Conservation (phyloP, 2,888 invertebrate genomes). For the Lycocerus yunnanus region DNA sequence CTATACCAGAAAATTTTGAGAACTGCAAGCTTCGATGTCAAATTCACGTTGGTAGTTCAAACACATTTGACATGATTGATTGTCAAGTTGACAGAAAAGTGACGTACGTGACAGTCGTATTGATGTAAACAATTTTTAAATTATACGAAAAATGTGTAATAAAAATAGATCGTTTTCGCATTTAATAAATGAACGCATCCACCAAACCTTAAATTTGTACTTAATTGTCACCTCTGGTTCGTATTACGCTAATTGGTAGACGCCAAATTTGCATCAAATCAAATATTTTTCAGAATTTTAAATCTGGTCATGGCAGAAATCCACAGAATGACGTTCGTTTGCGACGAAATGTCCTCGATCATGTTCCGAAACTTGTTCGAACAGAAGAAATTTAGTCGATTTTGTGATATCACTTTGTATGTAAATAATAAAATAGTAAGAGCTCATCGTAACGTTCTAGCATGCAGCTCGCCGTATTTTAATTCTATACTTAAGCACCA, state of each 20-base stretch:
- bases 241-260: neutral
- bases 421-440: constrained; percentile 63
- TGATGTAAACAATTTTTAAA: neutral
- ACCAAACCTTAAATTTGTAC: neutral
- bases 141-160: neutral
- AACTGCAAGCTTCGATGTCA: neutral
- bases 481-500: constrained; percentile 63
- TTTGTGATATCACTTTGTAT: constrained; percentile 65
- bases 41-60: neutral
- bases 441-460: constrained; percentile 66
- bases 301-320: constrained; percentile 44
- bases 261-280: neutral
- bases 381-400: constrained; percentile 62
- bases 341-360: constrained; percentile 48
- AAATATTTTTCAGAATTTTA: neutral
- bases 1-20: neutral
- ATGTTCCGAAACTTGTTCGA: constrained; percentile 53
- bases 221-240: neutral
- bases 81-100: neutral
- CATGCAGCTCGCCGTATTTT: constrained; percentile 68
- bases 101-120: neutral
- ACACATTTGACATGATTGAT: neutral
- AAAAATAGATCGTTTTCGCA: neutral
- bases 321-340: constrained; percentile 52
- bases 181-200: neutral